Conservation (phyloP, 2,113 vertebrate species). For the Tenrec ecaudatus region DNA sequence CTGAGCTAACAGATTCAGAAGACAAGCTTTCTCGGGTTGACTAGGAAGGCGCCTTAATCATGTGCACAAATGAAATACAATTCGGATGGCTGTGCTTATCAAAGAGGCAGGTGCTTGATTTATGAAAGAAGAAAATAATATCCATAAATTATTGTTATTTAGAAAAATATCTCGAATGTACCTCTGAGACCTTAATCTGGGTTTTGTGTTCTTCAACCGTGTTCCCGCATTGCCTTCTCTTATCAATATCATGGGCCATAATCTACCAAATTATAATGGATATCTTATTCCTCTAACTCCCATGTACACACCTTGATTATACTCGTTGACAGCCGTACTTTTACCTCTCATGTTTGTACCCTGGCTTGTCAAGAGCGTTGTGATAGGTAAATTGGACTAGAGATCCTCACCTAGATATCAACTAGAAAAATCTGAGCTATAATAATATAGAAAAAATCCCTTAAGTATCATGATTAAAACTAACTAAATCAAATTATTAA, state of each 20-base stretch:
- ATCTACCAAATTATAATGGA: neutral
- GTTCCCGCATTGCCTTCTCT: neutral
- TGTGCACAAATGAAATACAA: neutral
- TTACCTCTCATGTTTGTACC: neutral
- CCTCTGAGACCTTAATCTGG: neutral
- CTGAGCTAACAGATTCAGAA: neutral
- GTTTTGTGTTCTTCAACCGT: neutral
- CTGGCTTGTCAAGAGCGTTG: neutral
- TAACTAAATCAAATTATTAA: constrained; percentile 2
- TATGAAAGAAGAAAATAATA: neutral
- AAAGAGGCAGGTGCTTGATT: constrained; percentile 21
- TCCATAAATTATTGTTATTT: neutral
- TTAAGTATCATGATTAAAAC: constrained; percentile 28
- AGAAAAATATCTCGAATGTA: no score
- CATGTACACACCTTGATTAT: neutral
- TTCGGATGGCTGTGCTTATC: neutral
- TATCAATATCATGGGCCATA: neutral
- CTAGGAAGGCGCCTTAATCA: neutral
- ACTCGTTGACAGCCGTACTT: neutral
- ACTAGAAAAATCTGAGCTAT: neutral
- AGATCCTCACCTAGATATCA: neutral
- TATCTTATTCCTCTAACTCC: neutral
- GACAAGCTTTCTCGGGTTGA: neutral
- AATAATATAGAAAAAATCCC: neutral
- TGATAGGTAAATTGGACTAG: neutral